phyloP scores from a whole-genome alignment of 2,888 invertebrate species.

The Drosophila rellima region DNA sequence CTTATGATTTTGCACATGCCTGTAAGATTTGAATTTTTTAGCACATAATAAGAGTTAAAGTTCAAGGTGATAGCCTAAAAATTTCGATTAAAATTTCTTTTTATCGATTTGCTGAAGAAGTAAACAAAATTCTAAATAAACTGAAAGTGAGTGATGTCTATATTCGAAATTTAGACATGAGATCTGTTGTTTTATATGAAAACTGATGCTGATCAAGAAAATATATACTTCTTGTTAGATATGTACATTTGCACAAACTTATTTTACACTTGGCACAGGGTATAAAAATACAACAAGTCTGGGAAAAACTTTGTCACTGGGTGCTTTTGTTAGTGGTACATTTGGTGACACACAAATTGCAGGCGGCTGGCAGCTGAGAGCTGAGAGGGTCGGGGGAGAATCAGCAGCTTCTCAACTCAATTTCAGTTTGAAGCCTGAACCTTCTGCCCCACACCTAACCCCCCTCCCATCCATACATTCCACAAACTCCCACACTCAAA shows the following conservation, averaged over 20 bases:
- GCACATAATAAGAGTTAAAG: too few species aligned
- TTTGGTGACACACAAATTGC: slow-evolving; percentile 73
- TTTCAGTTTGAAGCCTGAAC: slow-evolving; percentile 56
- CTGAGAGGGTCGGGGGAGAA: slow-evolving; percentile 6
- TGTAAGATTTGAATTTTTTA: too few species aligned
- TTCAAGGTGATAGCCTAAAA: too few species aligned
- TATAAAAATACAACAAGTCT: slow-evolving; percentile 38
- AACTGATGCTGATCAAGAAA: background rate
- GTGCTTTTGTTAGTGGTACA: slow-evolving; percentile 65
- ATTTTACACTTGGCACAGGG: slow-evolving; percentile 14
- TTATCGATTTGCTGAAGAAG: too few species aligned
- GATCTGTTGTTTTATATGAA: background rate
- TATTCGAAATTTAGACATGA: too few species aligned
- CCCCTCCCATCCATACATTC: background rate
- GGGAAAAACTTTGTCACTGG: slow-evolving; percentile 51
- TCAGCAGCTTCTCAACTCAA: slow-evolving; percentile 65
- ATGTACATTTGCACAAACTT: background rate
- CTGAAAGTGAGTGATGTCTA: too few species aligned
- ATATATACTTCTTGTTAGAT: background rate
- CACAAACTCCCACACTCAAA: slow-evolving; percentile 13
- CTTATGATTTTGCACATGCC: too few species aligned
- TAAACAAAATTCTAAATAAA: too few species aligned
- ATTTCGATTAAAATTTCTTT: too few species aligned
- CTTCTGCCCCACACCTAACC: background rate
- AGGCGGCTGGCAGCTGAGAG: slow-evolving; percentile 2